These are phyloP conservation scores for Euleptes europaea DNA, from an alignment of 2,113 vertebrate genomes.

Conservation along the genomic window DNA sequence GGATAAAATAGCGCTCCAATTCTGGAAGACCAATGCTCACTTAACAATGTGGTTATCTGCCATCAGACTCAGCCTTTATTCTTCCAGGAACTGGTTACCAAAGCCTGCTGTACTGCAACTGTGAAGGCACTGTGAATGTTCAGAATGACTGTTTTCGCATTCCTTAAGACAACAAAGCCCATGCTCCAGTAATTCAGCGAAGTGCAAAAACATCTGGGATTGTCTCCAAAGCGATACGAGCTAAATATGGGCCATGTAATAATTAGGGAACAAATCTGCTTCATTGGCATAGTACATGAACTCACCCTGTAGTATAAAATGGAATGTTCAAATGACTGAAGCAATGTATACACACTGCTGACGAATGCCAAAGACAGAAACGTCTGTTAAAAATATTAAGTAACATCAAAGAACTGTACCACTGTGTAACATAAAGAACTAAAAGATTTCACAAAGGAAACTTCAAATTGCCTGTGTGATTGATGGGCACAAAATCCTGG, in stretches of 20 bases:
- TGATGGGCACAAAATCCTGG: conserved; percentile 20
- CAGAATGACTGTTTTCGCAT: background rate
- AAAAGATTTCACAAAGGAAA: conserved; percentile 39
- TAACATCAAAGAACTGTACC: conserved; percentile 26
- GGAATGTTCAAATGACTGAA: background rate
- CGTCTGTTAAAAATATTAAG: conserved; percentile 37
- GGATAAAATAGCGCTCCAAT: no score
- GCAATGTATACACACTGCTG: background rate
- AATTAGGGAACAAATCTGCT: background rate
- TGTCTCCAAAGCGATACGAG: background rate
- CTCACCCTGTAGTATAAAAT: background rate
- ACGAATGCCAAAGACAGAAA: conserved; percentile 26
- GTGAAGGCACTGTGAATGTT: background rate
- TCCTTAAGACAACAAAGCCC: background rate
- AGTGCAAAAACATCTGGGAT: background rate
- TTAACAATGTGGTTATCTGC: background rate
- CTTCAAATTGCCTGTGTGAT: background rate
- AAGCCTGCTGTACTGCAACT: background rate
- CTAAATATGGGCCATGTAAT: background rate
- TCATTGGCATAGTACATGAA: background rate
- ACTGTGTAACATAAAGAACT: conserved; percentile 26
- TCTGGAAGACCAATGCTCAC: no score
- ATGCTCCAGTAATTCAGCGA: background rate
- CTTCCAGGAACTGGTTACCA: background rate
- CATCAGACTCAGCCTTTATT: background rate